phyloP scores from a whole-genome alignment of 2,113 vertebrate species.

The Austrofundulus limnaeus region DNA sequence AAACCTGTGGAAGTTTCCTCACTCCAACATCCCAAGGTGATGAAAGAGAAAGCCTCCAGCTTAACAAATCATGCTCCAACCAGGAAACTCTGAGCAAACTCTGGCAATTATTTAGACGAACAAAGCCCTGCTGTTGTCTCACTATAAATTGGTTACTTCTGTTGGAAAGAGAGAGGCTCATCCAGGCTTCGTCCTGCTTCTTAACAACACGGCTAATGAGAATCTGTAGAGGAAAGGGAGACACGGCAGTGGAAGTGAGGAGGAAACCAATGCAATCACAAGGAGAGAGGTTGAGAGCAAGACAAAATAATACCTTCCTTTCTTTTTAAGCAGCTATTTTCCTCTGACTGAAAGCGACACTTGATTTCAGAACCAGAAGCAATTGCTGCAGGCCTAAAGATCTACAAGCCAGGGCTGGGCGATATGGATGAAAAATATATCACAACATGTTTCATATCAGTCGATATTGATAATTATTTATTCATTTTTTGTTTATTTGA shows the following conservation, averaged over 20 bases:
- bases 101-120: slow-evolving; percentile 28
- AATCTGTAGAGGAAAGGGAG: slow-evolving; percentile 13
- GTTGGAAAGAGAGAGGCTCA: slow-evolving; percentile 4
- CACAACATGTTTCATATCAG: too few relatives aligned
- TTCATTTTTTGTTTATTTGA: too few relatives aligned
- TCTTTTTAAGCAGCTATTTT: slow-evolving; percentile 29
- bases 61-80: slow-evolving; percentile 27
- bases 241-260: slow-evolving; percentile 5
- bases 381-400: slow-evolving; percentile 34
- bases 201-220: slow-evolving; percentile 26
- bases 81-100: slow-evolving; percentile 4
- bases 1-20: slow-evolving; percentile 5
- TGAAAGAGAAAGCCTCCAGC: slow-evolving; percentile 19
- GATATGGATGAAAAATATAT: too few relatives aligned
- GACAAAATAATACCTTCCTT: slow-evolving; percentile 12
- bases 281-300: slow-evolving; percentile 7
- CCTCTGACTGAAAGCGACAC: slow-evolving; percentile 29
- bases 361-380: slow-evolving; percentile 47
- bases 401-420: too few relatives aligned
- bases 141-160: slow-evolving; percentile 17
- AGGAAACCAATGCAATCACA: slow-evolving; percentile 23
- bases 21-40: slow-evolving; percentile 10
- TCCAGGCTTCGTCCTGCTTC: slow-evolving; percentile 6
- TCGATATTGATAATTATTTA: too few relatives aligned
- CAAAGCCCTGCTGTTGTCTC: slow-evolving; percentile 7